Evolutionary conservation across 1,140 invertebrate species (phyloP), one percentile per base, ranked within the genome.

Genomic region (Helicoverpa armigera): DNA sequence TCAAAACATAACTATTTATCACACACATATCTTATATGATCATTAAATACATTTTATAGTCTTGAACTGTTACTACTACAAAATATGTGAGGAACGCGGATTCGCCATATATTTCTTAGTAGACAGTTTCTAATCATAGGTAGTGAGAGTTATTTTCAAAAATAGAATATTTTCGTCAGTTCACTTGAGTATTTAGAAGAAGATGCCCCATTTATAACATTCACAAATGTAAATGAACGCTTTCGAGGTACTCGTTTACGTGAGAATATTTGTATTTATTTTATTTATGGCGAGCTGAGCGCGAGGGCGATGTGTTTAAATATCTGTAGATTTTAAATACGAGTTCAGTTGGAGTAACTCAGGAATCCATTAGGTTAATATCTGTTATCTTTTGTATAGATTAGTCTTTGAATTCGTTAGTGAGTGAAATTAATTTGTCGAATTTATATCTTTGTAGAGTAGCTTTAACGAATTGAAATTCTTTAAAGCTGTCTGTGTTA

Each of bases 251-350:
- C 92, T 89, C 91, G 90, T 89, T 94, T 94, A 94, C 94, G 94
- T 95, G 92, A 95, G 92, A 95, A 94, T 94, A 95, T 95, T 93
- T 93, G 90, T 95, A 94, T 94, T 95, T 95, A 94, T 94, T 94
- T 94, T 94, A 94, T 94, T 94, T 94, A 94, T 94, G 93, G 93
- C 87, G 83, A 83, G 90, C 87, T 87, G 80, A 87, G 84, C 81
- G 89, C 91, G 91, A 91, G 91, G 92, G 91, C 86, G 91, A 92
- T 94, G 92, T 91, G 91, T 93, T 93, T 90, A 94, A 94, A 92
- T 94, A 93, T 92, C 92, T 94, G 88, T 84, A 90, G 88, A 94
- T 94, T 84, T 94, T 91, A 91, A 92, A 93, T 92, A 88, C 86
- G 88, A 85, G 87, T 87, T 93, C 84, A 90, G 86, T 89, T 87